phyloP scores from a whole-genome alignment of 2,888 invertebrate species.

The Empis stercorea region DNA sequence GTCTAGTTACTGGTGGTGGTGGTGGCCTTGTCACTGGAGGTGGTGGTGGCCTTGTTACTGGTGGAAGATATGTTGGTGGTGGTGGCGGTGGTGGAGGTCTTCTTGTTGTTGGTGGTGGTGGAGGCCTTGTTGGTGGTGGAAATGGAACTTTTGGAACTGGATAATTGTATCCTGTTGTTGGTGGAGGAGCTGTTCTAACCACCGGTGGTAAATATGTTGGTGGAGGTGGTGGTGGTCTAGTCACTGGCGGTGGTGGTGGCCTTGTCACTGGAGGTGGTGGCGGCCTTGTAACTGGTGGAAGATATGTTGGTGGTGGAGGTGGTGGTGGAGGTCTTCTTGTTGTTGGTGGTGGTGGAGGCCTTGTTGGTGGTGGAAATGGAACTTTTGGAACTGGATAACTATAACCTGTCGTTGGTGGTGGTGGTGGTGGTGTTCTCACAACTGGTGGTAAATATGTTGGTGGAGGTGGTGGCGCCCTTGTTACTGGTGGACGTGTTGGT shows the following conservation, averaged over 20 bases:
- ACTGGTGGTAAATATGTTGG: conserved; percentile 1
- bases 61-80: conserved; percentile 11
- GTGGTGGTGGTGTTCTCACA: conserved; percentile 6
- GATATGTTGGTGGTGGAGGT: conserved; percentile 6
- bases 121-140: conserved; percentile 10
- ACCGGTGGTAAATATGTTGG: conserved; percentile 1
- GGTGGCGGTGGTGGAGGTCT: conserved; percentile 2
- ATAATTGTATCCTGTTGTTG: conserved; percentile 10
- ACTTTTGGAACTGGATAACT: conserved; percentile 20
- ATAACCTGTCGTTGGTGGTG: conserved; percentile 10
- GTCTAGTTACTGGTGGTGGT: conserved; percentile 5
- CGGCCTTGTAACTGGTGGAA: conserved; percentile 12
- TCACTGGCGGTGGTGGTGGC: conserved; percentile 7
- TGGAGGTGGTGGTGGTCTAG: conserved; percentile 11
- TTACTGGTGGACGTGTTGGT: conserved; percentile 3
- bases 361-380: conserved; percentile 20
- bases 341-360: conserved; percentile 5
- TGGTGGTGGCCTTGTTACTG: conserved; percentile 10
- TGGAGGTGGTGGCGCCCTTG: conserved; percentile 10
- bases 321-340: conserved; percentile 1
- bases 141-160: conserved; percentile 25
- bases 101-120: conserved; percentile 6
- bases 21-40: conserved; percentile 1
- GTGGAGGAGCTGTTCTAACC: conserved; percentile 6
- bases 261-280: conserved; percentile 4